Base-by-base conservation (phyloP, 2,797 vertebrate genomes). In the Tragelaphus oryx region DNA sequence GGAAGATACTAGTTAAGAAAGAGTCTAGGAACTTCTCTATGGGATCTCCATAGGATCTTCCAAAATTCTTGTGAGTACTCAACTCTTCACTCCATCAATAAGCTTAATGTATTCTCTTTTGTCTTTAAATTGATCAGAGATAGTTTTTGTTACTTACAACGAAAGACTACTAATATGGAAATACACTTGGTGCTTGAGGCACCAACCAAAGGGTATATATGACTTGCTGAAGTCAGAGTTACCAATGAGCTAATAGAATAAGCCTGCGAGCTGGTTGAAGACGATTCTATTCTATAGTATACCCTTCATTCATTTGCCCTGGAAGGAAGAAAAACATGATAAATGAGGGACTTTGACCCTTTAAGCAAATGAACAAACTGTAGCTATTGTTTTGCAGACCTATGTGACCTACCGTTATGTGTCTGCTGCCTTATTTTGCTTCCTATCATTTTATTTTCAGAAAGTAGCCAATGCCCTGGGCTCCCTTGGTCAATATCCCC, bases 401-500 rank as follows among this genome's bases (percentile, higher is more conserved):
- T 87, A 50, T 95, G 86, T 94, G 90, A 95, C 95, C 88, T 96
- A 41, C 93, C 96, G 60, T 79, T 92, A 65, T 85, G 62, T 97
- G 91, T 26, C 85, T 86, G 28, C 33, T 48, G 89, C 54, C 41
- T 89, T 96, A 86, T 96, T 95, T 97, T 97, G 90, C 94, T 95
- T 97, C 93, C 80, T 96, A 76, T 83, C 1, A 7, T 94, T 93
- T 62, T 90, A 91, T 78, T 97, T 74, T 96, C 94, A 96, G 96
- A 97, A 98, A 96, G 96, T 96, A 97, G 93, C 82, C 60, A 94
- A 91, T 87, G 91, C 95, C 93, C 79, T 89, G 81, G 93, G 95
- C 94, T 88, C 97, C 97, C 97, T 97, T 96, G 88, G 91, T 97
- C 97, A 98, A 94, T 98, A 98, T 95, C 79, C n/a, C 79, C 84